Percentiles rank a stretch among this genome's conserved stretches.
phyloP scores from a whole-genome alignment of 37 sponge, comb jelly and placozoan genomes.

The Diacarnus erythraeanus region DNA sequence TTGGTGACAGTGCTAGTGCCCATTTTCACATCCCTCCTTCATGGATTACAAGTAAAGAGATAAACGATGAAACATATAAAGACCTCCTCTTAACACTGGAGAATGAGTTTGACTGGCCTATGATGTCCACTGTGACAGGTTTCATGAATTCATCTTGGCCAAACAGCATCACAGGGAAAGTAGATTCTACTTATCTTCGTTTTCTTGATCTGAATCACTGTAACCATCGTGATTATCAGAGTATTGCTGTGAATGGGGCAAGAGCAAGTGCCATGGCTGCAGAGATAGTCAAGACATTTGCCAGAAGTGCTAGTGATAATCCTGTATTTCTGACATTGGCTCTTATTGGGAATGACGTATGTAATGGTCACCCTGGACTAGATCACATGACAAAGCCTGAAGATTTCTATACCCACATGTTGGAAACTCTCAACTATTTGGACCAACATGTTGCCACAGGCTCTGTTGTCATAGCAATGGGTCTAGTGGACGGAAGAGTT shows the following conservation, averaged over 20 bases:
- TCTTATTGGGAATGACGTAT: slow-evolving; percentile 91
- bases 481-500: slow-evolving; percentile 85
- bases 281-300: slow-evolving; percentile 58
- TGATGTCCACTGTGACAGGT: slow-evolving; percentile 80
- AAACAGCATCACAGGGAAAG: slow-evolving; percentile 67
- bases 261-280: slow-evolving; percentile 59
- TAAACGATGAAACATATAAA: slow-evolving; percentile 61
- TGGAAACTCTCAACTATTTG: slow-evolving; percentile 63
- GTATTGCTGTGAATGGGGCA: slow-evolving; percentile 91
- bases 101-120: slow-evolving; percentile 97
- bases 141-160: slow-evolving; percentile 69
- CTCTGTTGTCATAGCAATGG: slow-evolving; percentile 66
- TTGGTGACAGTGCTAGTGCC: slow-evolving; percentile 91
- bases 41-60: slow-evolving; percentile 61
- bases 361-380: slow-evolving; percentile 72
- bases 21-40: slow-evolving; percentile 91
- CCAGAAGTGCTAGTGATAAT: slow-evolving; percentile 50
- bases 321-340: slow-evolving; percentile 73
- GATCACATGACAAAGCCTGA: slow-evolving; percentile 91
- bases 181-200: slow-evolving; percentile 76
- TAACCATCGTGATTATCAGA: slow-evolving; percentile 94
- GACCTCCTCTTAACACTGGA: slow-evolving; percentile 73
- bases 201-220: slow-evolving; percentile 69
- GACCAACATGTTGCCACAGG: slow-evolving; percentile 67
- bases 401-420: slow-evolving; percentile 68